Percentiles rank a stretch among this genome's conserved stretches.
phyloP scores from a whole-genome alignment of 1,140 invertebrate species.

The Drosophila varians region DNA sequence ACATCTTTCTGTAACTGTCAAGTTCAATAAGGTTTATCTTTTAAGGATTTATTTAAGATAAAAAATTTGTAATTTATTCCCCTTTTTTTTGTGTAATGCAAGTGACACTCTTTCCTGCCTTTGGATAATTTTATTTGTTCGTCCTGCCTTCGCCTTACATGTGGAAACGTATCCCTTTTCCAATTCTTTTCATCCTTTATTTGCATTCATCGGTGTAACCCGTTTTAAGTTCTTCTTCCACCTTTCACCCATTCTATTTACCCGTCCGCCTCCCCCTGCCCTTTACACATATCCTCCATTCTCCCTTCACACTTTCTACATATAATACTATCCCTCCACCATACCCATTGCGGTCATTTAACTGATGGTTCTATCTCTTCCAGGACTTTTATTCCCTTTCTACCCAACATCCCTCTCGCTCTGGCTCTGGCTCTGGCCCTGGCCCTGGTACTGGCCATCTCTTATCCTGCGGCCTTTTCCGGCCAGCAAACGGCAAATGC shows the following conservation, averaged over 20 bases:
- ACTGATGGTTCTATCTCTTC: constrained; percentile 68
- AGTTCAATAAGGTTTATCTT: no score
- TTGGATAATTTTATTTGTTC: constrained; percentile 51
- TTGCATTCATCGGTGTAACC: constrained; percentile 24
- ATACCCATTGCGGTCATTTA: constrained; percentile 66
- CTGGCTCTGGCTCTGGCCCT: background rate
- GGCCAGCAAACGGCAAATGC: constrained; percentile 49
- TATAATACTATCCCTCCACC: background rate
- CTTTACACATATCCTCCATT: constrained; percentile 19
- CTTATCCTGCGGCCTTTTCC: constrained; percentile 18
- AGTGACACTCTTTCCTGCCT: constrained; percentile 23
- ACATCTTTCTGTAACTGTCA: background rate
- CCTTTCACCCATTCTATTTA: constrained; percentile 57
- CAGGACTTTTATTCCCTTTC: constrained; percentile 5
- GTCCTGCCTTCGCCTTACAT: constrained; percentile 21
- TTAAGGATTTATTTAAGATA: no score
- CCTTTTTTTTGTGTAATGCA: background rate
- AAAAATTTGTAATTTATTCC: background rate
- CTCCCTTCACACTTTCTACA: background rate
- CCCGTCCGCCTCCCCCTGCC: constrained; percentile 42
- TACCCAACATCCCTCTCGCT: no score
- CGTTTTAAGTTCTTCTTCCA: constrained; percentile 47
- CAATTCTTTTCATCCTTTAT: constrained; percentile 23
- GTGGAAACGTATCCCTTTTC: constrained; percentile 1
- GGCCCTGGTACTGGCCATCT: background rate